These are phyloP conservation scores for Synergus japonicus DNA, from an alignment of 2,888 invertebrate genomes.

Conservation along the genomic window DNA sequence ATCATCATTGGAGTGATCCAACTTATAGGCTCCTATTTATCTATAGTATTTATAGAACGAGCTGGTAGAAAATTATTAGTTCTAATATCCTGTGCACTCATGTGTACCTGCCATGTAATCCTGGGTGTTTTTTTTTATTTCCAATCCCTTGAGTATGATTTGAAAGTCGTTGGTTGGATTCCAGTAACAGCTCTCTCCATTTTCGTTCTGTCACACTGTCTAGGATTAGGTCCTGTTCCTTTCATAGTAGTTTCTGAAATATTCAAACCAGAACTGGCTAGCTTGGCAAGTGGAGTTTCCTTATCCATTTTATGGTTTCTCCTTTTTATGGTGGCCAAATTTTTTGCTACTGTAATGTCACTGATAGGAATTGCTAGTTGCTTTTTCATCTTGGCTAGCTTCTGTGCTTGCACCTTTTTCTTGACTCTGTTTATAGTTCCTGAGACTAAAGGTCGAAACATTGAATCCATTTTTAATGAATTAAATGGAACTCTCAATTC, in stretches of 20 bases:
- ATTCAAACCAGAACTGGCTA: constrained; percentile 72
- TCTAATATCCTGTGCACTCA: constrained; percentile 75
- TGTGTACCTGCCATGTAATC: constrained; percentile 56
- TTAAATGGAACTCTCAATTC: constrained; percentile 61
- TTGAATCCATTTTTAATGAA: constrained; percentile 69
- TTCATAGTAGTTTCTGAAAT: constrained; percentile 79
- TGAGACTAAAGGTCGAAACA: constrained; percentile 71
- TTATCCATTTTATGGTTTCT: constrained; percentile 65
- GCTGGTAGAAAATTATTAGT: constrained; percentile 81
- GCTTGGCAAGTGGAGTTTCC: constrained; percentile 63
- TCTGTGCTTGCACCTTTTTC: constrained; percentile 61
- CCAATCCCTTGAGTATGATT: constrained; percentile 60
- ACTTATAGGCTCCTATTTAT: constrained; percentile 77
- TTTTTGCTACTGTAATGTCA: constrained; percentile 62
- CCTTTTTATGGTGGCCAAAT: constrained; percentile 67
- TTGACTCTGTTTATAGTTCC: constrained; percentile 67
- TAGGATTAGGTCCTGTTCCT: constrained; percentile 79
- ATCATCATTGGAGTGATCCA: constrained; percentile 82
- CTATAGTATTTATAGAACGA: constrained; percentile 79
- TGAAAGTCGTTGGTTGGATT: constrained; percentile 77
- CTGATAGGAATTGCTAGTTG: constrained; percentile 68
- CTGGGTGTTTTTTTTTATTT: constrained; percentile 68
- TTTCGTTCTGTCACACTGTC: constrained; percentile 79
- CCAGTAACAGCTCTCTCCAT: constrained; percentile 78
- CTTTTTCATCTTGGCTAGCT: constrained; percentile 67